phyloP scores from a whole-genome alignment of 2,113 vertebrate genomes.

The Lepus timidus region DNA sequence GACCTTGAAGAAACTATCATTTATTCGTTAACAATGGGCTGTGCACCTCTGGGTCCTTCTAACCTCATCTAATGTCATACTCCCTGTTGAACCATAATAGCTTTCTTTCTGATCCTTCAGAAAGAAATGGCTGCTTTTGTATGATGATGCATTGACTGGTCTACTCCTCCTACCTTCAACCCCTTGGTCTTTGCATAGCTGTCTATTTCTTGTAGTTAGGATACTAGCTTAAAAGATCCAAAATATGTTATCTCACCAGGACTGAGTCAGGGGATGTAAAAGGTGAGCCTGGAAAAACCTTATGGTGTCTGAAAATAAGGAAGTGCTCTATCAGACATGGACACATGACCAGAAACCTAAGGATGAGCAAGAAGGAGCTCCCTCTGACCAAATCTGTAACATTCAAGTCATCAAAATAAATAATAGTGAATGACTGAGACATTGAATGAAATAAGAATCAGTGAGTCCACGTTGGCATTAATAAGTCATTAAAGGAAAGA shows the following conservation, averaged over 20 bases:
- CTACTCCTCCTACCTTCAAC: background rate
- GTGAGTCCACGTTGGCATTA: background rate
- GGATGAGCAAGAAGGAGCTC: background rate
- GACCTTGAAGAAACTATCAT: no score
- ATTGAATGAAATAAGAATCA: background rate
- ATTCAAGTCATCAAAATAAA: background rate
- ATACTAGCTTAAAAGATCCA: background rate
- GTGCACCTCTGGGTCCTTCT: background rate
- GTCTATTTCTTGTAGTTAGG: background rate
- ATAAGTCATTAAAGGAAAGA: background rate
- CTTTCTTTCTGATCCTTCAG: constrained; percentile 3
- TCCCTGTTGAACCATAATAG: background rate
- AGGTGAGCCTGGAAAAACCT: background rate
- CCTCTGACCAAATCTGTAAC: background rate
- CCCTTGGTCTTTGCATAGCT: background rate
- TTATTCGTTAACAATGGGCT: background rate
- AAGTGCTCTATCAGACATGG: background rate
- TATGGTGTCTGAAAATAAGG: background rate
- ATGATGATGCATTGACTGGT: accelerated
- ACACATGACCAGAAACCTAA: background rate
- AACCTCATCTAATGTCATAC: background rate
- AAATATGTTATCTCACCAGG: background rate
- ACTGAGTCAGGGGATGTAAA: background rate
- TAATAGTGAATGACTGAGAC: background rate
- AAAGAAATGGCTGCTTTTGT: background rate